Conservation (phyloP, 2,888 invertebrate species). For the Teleogryllus oceanicus region DNA sequence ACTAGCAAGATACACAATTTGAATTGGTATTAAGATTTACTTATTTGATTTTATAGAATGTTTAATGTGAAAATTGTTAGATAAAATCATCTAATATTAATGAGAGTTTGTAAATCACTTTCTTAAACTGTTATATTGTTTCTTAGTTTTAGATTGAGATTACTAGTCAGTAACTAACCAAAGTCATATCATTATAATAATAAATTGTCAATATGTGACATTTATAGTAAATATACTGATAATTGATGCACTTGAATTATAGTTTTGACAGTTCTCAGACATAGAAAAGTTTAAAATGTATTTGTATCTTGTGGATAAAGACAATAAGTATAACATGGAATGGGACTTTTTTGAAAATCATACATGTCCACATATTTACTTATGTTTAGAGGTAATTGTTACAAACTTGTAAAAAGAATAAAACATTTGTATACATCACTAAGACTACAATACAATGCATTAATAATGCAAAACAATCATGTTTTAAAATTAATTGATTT, state of each 20-base stretch:
- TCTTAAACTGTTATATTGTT: not conserved
- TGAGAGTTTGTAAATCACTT: not conserved
- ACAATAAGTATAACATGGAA: not conserved
- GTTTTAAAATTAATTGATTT: no score
- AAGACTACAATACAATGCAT: no score
- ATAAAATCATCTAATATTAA: not conserved
- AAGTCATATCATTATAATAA: not conserved
- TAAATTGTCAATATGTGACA: not conserved
- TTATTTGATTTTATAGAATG: not conserved
- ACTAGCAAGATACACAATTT: not conserved
- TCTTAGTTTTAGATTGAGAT: not conserved
- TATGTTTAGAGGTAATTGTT: no score
- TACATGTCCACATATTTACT: no score
- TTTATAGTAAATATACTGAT: not conserved
- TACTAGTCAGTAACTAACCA: constrained; percentile 10
- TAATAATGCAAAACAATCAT: no score
- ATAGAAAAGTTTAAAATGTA: not conserved
- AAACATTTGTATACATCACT: no score
- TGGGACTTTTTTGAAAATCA: not conserved
- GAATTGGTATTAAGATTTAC: not conserved
- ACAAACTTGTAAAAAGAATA: no score
- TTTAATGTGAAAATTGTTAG: not conserved
- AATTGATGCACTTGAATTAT: not conserved
- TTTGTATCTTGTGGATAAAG: not conserved
- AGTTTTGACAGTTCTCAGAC: not conserved